Conservation (phyloP, 2,113 vertebrate species). For the Periophthalmodon schlosseri region DNA sequence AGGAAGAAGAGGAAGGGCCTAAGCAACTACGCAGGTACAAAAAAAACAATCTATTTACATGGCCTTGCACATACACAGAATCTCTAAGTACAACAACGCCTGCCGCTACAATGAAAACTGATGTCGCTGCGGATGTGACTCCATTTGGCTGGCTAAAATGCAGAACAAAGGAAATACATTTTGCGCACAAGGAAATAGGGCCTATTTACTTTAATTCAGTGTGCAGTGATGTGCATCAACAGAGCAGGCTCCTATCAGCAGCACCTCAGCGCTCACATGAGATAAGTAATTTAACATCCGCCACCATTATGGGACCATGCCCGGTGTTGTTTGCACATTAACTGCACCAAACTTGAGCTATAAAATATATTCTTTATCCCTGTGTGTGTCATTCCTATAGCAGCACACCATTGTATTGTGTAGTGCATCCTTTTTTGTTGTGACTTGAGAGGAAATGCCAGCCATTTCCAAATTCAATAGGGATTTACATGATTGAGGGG, state of each 20-base stretch:
- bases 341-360: slow-evolving; percentile 53
- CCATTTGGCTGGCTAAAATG: slow-evolving; percentile 58
- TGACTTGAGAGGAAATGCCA: slow-evolving; percentile 38
- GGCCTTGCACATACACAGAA: slow-evolving; percentile 44
- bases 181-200: slow-evolving; percentile 59
- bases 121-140: slow-evolving; percentile 55
- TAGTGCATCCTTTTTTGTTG: slow-evolving; percentile 42
- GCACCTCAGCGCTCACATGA: slow-evolving; percentile 52
- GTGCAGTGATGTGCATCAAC: slow-evolving; percentile 68
- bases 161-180: slow-evolving; percentile 67
- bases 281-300: slow-evolving; percentile 69
- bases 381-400: slow-evolving; percentile 51
- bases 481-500: slow-evolving; percentile 58
- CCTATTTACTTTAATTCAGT: slow-evolving; percentile 70
- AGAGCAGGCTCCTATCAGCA: slow-evolving; percentile 65
- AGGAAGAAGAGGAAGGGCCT: slow-evolving; percentile 98
- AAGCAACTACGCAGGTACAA: slow-evolving; percentile 93
- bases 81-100: slow-evolving; percentile 44
- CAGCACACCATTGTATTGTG: slow-evolving; percentile 57
- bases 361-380: slow-evolving; percentile 53
- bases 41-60: slow-evolving; percentile 51
- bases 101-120: slow-evolving; percentile 36
- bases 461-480: slow-evolving; percentile 58
- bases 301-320: slow-evolving; percentile 63
- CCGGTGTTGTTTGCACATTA: slow-evolving; percentile 72